Conservation (phyloP, 1,140 invertebrate genomes). For the Carposina sasakii region DNA sequence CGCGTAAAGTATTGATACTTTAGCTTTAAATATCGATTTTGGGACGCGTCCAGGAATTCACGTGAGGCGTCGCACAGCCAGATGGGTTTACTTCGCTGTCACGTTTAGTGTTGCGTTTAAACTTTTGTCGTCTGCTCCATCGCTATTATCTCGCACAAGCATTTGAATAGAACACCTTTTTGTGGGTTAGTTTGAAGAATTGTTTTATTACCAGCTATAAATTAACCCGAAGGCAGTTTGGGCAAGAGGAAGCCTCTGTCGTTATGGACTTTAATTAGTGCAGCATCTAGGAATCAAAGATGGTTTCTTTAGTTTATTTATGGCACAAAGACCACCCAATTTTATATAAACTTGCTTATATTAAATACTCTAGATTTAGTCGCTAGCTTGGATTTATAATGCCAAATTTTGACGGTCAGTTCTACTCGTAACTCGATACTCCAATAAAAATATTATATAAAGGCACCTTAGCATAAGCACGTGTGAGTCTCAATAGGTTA, state of each 20-base stretch:
- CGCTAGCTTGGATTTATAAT: no score
- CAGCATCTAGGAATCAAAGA: no score
- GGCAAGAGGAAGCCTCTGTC: slow-evolving; percentile 29
- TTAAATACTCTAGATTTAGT: no score
- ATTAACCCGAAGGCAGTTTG: slow-evolving; percentile 37
- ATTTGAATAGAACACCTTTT: slow-evolving; percentile 52
- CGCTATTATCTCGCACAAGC: slow-evolving; percentile 58
- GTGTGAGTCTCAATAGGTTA: no score
- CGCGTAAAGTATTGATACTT: slow-evolving; percentile 56
- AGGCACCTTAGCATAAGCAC: no score
- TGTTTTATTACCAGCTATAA: slow-evolving; percentile 65
- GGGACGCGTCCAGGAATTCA: slow-evolving; percentile 50
- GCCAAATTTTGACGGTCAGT: no score
- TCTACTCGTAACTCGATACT: no score
- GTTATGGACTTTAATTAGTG: slow-evolving; percentile 44
- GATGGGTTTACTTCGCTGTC: slow-evolving; percentile 54
- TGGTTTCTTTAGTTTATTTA: no score
- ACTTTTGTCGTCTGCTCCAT: slow-evolving; percentile 58
- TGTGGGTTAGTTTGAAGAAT: slow-evolving; percentile 64
- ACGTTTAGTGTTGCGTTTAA: slow-evolving; percentile 50
- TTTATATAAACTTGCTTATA: no score
- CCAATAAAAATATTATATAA: no score
- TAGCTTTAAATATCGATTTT: slow-evolving; percentile 63
- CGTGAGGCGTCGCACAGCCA: slow-evolving; percentile 37
- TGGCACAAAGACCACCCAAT: slow-evolving; percentile 21